Base-by-base conservation (phyloP, 2,113 vertebrate species). In the Alethe castanea region DNA sequence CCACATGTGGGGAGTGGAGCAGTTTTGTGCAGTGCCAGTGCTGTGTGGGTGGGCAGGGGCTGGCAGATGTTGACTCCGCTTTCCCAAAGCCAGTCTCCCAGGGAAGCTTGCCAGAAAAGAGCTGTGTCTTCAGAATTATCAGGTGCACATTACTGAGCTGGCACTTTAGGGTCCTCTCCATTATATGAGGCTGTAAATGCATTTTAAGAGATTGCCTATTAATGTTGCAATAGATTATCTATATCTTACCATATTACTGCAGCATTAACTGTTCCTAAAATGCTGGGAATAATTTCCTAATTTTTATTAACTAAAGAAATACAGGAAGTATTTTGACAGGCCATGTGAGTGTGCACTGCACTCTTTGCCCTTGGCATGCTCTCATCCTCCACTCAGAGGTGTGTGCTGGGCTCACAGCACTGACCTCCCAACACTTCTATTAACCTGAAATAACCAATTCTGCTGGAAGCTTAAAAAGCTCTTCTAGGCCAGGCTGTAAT, bases 181-280 rank as follows among this genome's bases (percentile, higher is more conserved):
- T 56, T 91, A 56, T 36, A 59, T 8, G 50, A 47, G 6, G 36
- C 82, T 81, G 78, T 88, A 91, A 91, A 96, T 92, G 65, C 12
- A 5, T 48, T 5, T 35, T 78, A 91, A 91, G 90, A 93, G 82
- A 86, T 40, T 82, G 52, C 13, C 45, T 95, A 57, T 92, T 96
- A 91, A 92, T 81, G 69, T 94, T 95, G 92, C 92, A 95, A 72
- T 92, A 92, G 89, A 88, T 94, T 76, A 69, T 70, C 72, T 83
- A 24, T 90, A 94, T 94, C 66, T 92, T 84, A 73, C 60, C 78
- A 87, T 77, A 67, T 92, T 93, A 95, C 62, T 70, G 69, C 86
- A 87, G 70, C 10, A 12, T 87, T 92, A 92, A 84, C 85, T 92
- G 89, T 94, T 96, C 71, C 77, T 97, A 97, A 90, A 93, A 94